Percentiles rank a stretch among this genome's conserved stretches.
Conservation (phyloP, 2,797 vertebrate genomes). For the Poeciliopsis presidionis region DNA sequence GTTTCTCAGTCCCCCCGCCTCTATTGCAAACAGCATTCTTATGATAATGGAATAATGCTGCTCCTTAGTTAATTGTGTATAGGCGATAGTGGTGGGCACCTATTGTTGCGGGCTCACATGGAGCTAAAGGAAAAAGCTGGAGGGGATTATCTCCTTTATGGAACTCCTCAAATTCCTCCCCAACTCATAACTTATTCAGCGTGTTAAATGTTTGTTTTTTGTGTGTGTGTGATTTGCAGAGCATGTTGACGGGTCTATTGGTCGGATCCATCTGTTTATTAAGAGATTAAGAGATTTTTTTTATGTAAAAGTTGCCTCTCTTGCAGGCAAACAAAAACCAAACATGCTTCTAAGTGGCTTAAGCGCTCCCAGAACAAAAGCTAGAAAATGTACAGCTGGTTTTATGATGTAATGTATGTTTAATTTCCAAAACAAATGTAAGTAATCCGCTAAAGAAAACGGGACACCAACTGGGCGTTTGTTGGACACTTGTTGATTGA, state of each 20-base stretch:
- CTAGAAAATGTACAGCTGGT: neutral
- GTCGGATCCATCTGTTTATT: neutral
- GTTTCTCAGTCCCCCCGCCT: constrained; percentile 47
- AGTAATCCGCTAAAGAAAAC: neutral
- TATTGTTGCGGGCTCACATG: constrained; percentile 78
- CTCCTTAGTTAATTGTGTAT: constrained; percentile 82
- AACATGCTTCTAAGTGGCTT: neutral
- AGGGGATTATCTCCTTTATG: constrained; percentile 75
- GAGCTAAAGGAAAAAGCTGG: constrained; percentile 73
- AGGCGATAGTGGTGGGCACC: constrained; percentile 79
- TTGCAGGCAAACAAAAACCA: neutral
- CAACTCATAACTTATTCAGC: constrained; percentile 45
- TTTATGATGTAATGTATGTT: neutral
- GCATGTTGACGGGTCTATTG: constrained; percentile 5
- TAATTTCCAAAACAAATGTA: neutral
- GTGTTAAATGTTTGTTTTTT: constrained; percentile 39
- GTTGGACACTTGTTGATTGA: neutral
- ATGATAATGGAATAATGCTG: constrained; percentile 84
- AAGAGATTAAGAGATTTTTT: neutral
- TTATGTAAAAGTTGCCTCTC: neutral
- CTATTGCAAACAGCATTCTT: constrained; percentile 81
- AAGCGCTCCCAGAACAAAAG: neutral
- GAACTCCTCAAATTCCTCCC: constrained; percentile 54
- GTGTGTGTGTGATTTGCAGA: constrained; percentile 8
- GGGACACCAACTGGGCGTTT: neutral